phyloP scores from a whole-genome alignment of 1,140 invertebrate species.

The Periplaneta americana region DNA sequence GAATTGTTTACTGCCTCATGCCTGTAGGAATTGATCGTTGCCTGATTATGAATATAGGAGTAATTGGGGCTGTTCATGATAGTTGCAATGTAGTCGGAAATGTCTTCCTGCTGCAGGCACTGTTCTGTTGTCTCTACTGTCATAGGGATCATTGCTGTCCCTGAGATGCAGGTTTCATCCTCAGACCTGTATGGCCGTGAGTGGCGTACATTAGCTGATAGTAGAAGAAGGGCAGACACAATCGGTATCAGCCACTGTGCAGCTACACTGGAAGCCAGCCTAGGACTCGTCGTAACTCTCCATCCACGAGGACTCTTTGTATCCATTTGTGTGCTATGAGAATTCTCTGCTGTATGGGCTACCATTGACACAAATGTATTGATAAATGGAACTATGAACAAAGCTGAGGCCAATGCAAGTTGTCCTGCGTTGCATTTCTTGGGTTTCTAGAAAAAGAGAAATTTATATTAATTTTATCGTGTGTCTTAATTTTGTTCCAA shows the following conservation, averaged over 20 bases:
- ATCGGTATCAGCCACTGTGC: conserved; percentile 2
- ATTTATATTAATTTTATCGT: neutral
- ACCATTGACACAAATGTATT: neutral
- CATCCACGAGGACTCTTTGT: neutral
- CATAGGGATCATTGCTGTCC: neutral
- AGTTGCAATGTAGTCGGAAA: neutral
- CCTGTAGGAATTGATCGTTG: neutral
- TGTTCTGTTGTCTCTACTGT: neutral
- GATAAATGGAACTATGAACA: conserved; percentile 1
- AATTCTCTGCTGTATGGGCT: neutral
- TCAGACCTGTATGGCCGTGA: neutral
- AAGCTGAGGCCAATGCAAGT: neutral
- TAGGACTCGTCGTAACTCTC: neutral
- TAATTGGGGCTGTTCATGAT: neutral
- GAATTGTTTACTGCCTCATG: neutral
- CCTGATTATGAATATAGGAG: neutral
- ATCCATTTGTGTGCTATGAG: neutral
- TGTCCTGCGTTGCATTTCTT: neutral
- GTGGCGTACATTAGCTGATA: neutral
- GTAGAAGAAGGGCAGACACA: neutral
- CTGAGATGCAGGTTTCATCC: neutral
- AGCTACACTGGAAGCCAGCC: neutral
- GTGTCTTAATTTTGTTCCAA: too few relatives aligned
- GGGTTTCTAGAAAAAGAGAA: neutral
- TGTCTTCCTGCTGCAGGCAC: neutral